Evolutionary conservation across 2,797 vertebrate genomes (phyloP).

Genomic region (Pseudomugil tenellus): DNA sequence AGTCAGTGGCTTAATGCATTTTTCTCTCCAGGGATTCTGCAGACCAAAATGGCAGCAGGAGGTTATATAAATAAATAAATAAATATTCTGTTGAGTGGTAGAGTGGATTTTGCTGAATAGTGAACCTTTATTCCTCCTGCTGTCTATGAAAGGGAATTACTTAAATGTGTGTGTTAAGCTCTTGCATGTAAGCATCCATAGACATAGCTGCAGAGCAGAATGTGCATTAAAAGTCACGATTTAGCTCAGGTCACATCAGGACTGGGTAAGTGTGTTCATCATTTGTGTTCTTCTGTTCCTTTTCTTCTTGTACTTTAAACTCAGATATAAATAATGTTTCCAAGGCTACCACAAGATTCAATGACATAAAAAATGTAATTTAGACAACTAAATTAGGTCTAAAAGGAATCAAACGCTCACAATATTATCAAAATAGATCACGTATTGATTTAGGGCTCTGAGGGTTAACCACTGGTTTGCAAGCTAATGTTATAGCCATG

Average conservation of each 20-base stretch:
- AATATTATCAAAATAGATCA: background rate
- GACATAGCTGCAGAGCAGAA: conserved; percentile 25
- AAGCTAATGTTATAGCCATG: background rate
- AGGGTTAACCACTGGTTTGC: background rate
- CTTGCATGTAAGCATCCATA: conserved; percentile 27
- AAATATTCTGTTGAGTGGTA: conserved; percentile 54
- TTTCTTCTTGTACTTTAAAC: no score
- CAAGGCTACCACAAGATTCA: background rate
- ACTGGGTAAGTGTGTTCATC: background rate
- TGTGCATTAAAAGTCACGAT: conserved; percentile 25
- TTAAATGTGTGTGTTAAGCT: conserved; percentile 4
- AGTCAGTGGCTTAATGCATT: conserved; percentile 80
- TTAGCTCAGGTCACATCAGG: conserved; percentile 35
- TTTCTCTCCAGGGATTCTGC: conserved; percentile 65
- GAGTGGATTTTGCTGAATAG: conserved; percentile 52
- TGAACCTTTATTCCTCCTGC: conserved; percentile 30
- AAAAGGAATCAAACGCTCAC: background rate
- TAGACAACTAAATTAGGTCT: background rate
- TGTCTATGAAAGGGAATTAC: conserved; percentile 39
- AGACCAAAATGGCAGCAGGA: conserved; percentile 59
- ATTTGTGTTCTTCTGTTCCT: background rate
- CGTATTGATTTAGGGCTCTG: background rate
- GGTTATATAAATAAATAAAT: conserved; percentile 60
- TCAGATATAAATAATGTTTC: background rate
- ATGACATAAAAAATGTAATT: background rate